Conservation (phyloP, 2,888 invertebrate species). For the Catocala sponsa region DNA sequence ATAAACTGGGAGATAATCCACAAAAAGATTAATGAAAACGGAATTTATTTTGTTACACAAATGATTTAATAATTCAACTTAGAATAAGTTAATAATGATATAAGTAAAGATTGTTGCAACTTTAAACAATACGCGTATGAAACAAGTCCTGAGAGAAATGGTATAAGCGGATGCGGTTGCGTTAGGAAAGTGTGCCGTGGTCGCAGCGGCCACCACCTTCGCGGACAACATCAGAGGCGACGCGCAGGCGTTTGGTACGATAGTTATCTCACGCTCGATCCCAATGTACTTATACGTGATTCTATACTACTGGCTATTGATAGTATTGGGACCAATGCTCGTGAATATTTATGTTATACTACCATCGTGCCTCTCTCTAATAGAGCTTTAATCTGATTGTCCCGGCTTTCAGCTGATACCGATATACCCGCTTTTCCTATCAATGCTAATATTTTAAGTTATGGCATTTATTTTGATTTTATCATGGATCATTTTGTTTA, state of each 20-base stretch:
- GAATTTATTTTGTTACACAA: too few relatives aligned
- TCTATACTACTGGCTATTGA: slow-evolving; percentile 45
- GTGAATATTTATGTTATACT: slow-evolving; percentile 56
- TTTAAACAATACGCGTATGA: slow-evolving; percentile 64
- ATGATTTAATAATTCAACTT: not conserved
- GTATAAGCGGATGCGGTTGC: slow-evolving; percentile 73
- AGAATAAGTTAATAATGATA: not conserved
- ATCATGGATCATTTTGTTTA: too few relatives aligned
- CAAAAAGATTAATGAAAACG: too few relatives aligned
- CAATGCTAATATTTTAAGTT: too few relatives aligned
- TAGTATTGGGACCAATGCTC: slow-evolving; percentile 37
- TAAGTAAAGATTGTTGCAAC: slow-evolving; percentile 18
- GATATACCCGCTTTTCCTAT: too few relatives aligned
- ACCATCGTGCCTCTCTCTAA: slow-evolving; percentile 22
- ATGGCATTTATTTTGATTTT: too few relatives aligned
- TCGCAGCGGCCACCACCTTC: slow-evolving; percentile 61
- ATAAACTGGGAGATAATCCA: too few relatives aligned
- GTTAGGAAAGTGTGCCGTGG: slow-evolving; percentile 80
- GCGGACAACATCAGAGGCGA: slow-evolving; percentile 62
- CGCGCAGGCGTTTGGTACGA: slow-evolving; percentile 55
- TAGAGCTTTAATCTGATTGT: slow-evolving; percentile 34
- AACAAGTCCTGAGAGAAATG: slow-evolving; percentile 70
- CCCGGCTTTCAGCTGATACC: not conserved
- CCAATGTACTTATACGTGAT: slow-evolving; percentile 58
- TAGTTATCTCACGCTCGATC: slow-evolving; percentile 69